Base-by-base conservation (phyloP, 2,113 vertebrate genomes). In the Baryphthengus martii region DNA sequence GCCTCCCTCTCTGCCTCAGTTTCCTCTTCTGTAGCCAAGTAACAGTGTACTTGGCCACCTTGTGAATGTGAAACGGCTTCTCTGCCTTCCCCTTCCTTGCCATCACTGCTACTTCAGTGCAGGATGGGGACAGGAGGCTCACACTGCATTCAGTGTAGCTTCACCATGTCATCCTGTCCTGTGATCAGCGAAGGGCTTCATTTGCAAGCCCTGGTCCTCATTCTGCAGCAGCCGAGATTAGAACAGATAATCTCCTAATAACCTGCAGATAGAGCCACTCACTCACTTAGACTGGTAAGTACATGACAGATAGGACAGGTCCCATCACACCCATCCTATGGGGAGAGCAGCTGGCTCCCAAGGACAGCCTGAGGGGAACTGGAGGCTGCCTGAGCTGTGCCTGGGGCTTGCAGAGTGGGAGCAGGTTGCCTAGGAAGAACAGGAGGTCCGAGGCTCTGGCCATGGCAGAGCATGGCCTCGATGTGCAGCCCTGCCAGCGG, bases 401-500 rank as follows among this genome's bases (percentile, higher is more conserved):
- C 42, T 6, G 20, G 18, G 33, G 9, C 50, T 28, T 7, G 35
- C 26, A 13, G 52, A 17, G n/a, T 2, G 19, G 42, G 40, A 74
- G n/a, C 13, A 15, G n/a, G 26, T 6, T 59, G 50, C 39, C 53
- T 13, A 17, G 47, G 33, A 50, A 63, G 31, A 44, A 35, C 2
- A 5, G n/a, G n/a, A 63, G 29, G 21, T 12, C 42, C 40, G 66
- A 77, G 40, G 21, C 40, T 23, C 58, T 18, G 63, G 19, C 49
- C 21, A 1, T 3, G 44, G 71, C 62, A 56, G 56, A 56, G 7
- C 14, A 3, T 5, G 59, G 11, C 21, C 49, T 13, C 0, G 4
- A 4, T 0, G 2, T 8, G 37, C 73, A 66, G 53, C n/a, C 11
- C 24, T 10, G 7, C 5, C 3, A 18, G 21, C 0, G 0, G 63